phyloP scores from a whole-genome alignment of 2,797 vertebrate genomes.

The Sandelia bainsii region DNA sequence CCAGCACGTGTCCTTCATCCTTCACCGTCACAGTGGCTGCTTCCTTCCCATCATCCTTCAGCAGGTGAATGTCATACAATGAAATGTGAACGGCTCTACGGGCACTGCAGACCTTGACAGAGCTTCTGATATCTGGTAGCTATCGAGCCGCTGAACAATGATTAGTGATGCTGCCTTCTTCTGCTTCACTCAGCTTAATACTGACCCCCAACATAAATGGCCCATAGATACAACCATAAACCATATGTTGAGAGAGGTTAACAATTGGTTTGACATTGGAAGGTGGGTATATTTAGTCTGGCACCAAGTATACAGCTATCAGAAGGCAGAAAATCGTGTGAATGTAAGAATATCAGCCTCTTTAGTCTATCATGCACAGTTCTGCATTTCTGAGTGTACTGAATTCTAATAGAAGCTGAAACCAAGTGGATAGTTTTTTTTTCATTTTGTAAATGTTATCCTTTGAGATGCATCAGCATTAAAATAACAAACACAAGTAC shows the following conservation, averaged over 20 bases:
- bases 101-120: constrained; percentile 57
- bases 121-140: constrained; percentile 37
- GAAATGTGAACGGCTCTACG: constrained; percentile 49
- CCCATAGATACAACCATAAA: constrained; percentile 9
- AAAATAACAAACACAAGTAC: constrained; percentile 7
- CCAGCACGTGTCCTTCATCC: constrained; percentile 62
- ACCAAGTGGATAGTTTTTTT: background rate
- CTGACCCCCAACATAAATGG: constrained; percentile 28
- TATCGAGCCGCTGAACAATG: constrained; percentile 32
- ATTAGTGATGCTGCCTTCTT: constrained; percentile 20
- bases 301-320: background rate
- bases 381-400: background rate
- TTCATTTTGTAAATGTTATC: constrained; percentile 14
- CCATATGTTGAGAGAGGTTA: constrained; percentile 31
- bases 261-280: constrained; percentile 18
- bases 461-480: constrained; percentile 5
- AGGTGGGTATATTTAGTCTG: constrained; percentile 9
- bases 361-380: background rate
- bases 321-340: background rate
- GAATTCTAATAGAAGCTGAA: background rate
- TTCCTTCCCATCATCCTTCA: constrained; percentile 63
- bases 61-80: constrained; percentile 60
- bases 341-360: background rate
- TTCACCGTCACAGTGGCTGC: constrained; percentile 62
- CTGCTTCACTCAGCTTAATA: constrained; percentile 2